Evolutionary conservation across 53 echinoderm and acorn worm genomes (phyloP), one percentile per base, ranked within the genome.

Genomic region (Temnopleurus reevesii): DNA sequence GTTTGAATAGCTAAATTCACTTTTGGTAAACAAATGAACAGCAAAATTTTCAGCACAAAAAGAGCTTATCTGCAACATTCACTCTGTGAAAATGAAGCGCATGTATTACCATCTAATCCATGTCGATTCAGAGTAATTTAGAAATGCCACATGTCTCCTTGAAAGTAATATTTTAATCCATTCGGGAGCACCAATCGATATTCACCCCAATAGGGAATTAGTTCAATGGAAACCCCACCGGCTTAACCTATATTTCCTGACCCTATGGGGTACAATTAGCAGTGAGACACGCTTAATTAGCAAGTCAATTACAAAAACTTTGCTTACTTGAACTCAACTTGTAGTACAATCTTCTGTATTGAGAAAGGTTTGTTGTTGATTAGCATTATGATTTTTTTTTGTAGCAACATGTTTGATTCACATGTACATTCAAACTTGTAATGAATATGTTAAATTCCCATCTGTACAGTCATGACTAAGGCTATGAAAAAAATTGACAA

Each of bases 171-270:
- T 4, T 12, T 63, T 63, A 29, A 63, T 63, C 63, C 41, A 15
- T 71, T 21, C n/a, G 2, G 41, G 4, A 71, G 17, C 33, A 7
- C 58, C 12, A 63, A 63, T 17, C 34, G 71, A 71, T 27, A 71
- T 71, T 9, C 43, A 64, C 10, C 71, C 41, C 71, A 36, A 36
- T 71, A 41, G n/a, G 41, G 36, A 71, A 71, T 71, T 71, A 71
- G 41, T 21, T 21, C 71, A 71, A 41, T 21, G 71, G 71, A 71
- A 71, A 71, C 71, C 8, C 71, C 41, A 71, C 7, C 9, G 71
- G 71, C 43, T 71, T 71, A 71, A 41, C 71, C 71, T 71, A 41
- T 41, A 71, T 71, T 71, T 71, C 71, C 71, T 41, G n/a, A 8
- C 36, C 71, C 36, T 38, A 71, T 71, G 38, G 41, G 41, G 38